These are phyloP conservation scores for Eciton burchellii DNA, from an alignment of 1,140 invertebrate species.

Conservation along the genomic window DNA sequence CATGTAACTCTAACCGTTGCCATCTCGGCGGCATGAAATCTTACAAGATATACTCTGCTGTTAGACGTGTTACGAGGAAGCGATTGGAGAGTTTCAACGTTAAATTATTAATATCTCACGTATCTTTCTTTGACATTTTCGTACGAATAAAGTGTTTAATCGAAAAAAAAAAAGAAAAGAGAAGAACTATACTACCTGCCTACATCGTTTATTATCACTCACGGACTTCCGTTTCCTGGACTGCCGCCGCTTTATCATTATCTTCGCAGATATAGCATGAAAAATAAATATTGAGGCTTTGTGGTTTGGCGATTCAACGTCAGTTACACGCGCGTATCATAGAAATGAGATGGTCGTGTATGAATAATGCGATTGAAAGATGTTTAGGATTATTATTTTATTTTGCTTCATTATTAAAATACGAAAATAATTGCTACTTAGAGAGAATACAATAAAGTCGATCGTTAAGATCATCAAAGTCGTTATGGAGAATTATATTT, in stretches of 20 bases:
- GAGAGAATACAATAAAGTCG: constrained; percentile 15
- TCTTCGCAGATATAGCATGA: not conserved
- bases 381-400: constrained; percentile 23
- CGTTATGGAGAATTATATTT: not conserved
- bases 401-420: constrained; percentile 34
- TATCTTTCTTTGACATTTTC: constrained; percentile 59
- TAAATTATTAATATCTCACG: constrained; percentile 57
- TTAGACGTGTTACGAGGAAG: constrained; percentile 42
- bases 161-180: constrained; percentile 11
- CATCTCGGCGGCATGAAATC: constrained; percentile 5
- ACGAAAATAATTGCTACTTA: constrained; percentile 33
- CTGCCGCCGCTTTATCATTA: not conserved
- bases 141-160: constrained; percentile 56
- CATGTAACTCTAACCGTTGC: constrained; percentile 37
- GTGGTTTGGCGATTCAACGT: not conserved
- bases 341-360: constrained; percentile 7
- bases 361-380: constrained; percentile 18
- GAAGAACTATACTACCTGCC: not conserved
- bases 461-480: constrained; percentile 11
- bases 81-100: constrained; percentile 37
- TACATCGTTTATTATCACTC: not conserved
- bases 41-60: constrained; percentile 39
- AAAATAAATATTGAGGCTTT: constrained; percentile 2
- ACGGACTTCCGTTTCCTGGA: not conserved
- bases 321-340: not conserved